Evolutionary conservation across 2,888 invertebrate species (phyloP).

Genomic region (Acleris holmiana): DNA sequence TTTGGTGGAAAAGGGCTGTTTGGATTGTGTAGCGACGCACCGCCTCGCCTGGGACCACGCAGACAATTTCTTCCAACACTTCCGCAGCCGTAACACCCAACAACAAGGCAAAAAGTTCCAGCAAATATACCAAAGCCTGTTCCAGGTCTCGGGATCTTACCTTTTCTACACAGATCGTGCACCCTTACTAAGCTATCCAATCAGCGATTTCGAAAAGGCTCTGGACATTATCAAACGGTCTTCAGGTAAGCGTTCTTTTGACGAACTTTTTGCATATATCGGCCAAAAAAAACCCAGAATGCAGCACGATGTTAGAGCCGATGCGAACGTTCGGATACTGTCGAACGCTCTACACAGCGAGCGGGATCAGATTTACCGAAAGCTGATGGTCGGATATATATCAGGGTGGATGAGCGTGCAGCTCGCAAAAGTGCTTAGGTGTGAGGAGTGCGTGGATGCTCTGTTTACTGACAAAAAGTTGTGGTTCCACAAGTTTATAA

Average conservation of each 20-base stretch:
- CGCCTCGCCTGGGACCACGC: conserved; percentile 6
- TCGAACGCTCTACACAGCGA: conserved; percentile 16
- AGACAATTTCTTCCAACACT: conserved; percentile 6
- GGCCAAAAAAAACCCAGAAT: conserved; percentile 4
- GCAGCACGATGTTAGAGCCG: not conserved
- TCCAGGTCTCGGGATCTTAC: not conserved
- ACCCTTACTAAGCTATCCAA: conserved; percentile 1
- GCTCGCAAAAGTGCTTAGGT: conserved; percentile 22
- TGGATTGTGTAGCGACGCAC: conserved; percentile 1
- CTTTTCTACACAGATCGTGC: not conserved
- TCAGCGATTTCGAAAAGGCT: conserved; percentile 1
- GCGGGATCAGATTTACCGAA: not conserved
- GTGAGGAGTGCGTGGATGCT: conserved; percentile 23
- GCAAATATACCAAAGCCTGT: conserved; percentile 4
- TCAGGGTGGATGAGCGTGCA: conserved; percentile 25
- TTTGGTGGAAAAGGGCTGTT: conserved; percentile 10
- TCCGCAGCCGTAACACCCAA: not conserved
- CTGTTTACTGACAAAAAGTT: conserved; percentile 13
- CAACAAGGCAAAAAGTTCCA: not conserved
- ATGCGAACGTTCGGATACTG: not conserved
- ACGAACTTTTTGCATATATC: conserved; percentile 13
- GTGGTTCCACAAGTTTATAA: conserved; percentile 30
- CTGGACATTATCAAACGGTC: conserved; percentile 1
- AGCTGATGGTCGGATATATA: conserved; percentile 25
- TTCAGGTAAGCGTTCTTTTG: conserved; percentile 15